Percentiles rank a stretch among this genome's conserved stretches.
Evolutionary conservation across 2,888 invertebrate genomes (phyloP).

Genomic region (Camptogramma bilineatum): DNA sequence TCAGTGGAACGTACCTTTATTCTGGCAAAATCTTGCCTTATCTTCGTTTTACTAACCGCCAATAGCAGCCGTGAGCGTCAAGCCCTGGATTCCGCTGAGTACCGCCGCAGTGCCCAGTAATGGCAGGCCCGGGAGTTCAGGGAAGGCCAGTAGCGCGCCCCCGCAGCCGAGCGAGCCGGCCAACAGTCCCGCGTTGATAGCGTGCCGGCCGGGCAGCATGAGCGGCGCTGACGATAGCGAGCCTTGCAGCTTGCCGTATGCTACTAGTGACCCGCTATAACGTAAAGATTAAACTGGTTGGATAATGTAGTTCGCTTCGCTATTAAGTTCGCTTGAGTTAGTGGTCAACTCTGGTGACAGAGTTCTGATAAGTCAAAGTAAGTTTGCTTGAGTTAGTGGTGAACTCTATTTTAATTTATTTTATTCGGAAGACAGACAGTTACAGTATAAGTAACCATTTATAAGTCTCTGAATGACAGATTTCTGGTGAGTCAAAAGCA

Average conservation of each 20-base stretch:
- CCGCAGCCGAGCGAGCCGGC: slow-evolving; percentile 90
- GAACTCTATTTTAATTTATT: too few species aligned
- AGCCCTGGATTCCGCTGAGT: slow-evolving; percentile 92
- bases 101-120: slow-evolving; percentile 91
- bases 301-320: not conserved
- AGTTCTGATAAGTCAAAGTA: too few species aligned
- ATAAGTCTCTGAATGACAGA: too few species aligned
- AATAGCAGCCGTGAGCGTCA: slow-evolving; percentile 95
- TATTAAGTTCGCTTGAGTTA: too few species aligned
- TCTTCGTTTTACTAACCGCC: slow-evolving; percentile 86
- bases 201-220: slow-evolving; percentile 92
- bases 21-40: not conserved
- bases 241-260: slow-evolving; percentile 96
- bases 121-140: slow-evolving; percentile 88
- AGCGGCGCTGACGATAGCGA: slow-evolving; percentile 92
- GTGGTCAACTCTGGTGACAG: too few species aligned
- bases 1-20: too few species aligned
- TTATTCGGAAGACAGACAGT: too few species aligned
- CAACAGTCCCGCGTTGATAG: slow-evolving; percentile 89
- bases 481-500: too few species aligned
- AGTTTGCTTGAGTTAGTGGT: too few species aligned
- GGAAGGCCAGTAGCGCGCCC: slow-evolving; percentile 86
- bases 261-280: slow-evolving; percentile 92
- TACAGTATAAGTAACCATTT: too few species aligned
- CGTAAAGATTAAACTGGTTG: not conserved